A percentile compares a stretch with the other conserved stretches of the same genome.
Evolutionary conservation across 2,888 invertebrate genomes (phyloP).

Genomic region (Phalangium opilio): DNA sequence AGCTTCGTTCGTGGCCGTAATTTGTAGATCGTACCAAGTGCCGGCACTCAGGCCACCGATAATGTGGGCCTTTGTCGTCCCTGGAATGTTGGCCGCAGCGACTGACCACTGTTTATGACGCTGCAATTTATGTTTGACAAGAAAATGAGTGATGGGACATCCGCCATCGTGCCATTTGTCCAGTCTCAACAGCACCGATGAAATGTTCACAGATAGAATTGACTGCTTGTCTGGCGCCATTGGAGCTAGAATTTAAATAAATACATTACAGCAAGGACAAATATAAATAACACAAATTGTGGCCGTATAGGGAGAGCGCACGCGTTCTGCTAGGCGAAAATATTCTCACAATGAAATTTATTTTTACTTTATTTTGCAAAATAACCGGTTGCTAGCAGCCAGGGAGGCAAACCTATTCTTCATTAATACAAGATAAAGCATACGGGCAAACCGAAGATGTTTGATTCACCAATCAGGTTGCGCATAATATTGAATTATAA

Average conservation of each 20-base stretch:
- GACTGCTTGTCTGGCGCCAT: slow-evolving; percentile 76
- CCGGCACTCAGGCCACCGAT: slow-evolving; percentile 27
- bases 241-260: slow-evolving; percentile 44
- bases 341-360: too few relatives aligned
- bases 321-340: too few relatives aligned
- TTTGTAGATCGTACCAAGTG: slow-evolving; percentile 31
- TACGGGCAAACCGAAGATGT: too few relatives aligned
- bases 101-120: slow-evolving; percentile 53
- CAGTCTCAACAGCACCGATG: slow-evolving; percentile 77
- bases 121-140: slow-evolving; percentile 25
- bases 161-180: slow-evolving; percentile 61
- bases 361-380: too few relatives aligned
- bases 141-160: slow-evolving; percentile 29
- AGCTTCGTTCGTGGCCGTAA: slow-evolving; percentile 32
- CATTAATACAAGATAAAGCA: too few relatives aligned
- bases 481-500: too few relatives aligned
- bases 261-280: too few relatives aligned
- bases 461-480: too few relatives aligned
- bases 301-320: too few relatives aligned
- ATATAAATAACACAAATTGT: too few relatives aligned
- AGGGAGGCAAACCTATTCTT: too few relatives aligned
- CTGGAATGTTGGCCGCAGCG: slow-evolving; percentile 11
- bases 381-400: too few relatives aligned
- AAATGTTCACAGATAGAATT: slow-evolving; percentile 82
- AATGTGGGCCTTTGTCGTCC: slow-evolving; percentile 16